phyloP scores from a whole-genome alignment of 2,888 invertebrate genomes.

The Drosophila anomalata region DNA sequence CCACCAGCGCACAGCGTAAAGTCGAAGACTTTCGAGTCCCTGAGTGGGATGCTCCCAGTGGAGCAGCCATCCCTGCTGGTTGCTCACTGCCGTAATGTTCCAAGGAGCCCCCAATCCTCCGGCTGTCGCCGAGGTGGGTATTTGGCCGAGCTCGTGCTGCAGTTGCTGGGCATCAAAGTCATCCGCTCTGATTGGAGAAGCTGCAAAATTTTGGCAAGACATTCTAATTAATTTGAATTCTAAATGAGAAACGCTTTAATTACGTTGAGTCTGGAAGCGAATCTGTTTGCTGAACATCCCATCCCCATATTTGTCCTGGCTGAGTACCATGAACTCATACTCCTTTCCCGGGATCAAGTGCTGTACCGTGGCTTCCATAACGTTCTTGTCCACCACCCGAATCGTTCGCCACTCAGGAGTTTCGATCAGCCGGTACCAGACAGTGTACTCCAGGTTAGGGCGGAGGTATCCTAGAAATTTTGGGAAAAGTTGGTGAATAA shows the following conservation, averaged over 20 bases:
- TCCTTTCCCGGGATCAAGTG: slow-evolving; percentile 90
- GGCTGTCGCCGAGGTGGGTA: slow-evolving; percentile 32
- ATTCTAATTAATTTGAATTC: too few species aligned
- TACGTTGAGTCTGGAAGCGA: slow-evolving; percentile 88
- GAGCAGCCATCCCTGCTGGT: slow-evolving; percentile 90
- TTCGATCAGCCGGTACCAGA: slow-evolving; percentile 92
- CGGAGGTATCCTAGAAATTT: slow-evolving; percentile 87
- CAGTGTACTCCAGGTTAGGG: slow-evolving; percentile 91
- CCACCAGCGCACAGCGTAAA: slow-evolving; percentile 90
- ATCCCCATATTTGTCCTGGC: slow-evolving; percentile 93
- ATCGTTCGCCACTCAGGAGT: slow-evolving; percentile 93
- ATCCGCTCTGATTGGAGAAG: slow-evolving; percentile 46
- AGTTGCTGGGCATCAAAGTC: slow-evolving; percentile 57
- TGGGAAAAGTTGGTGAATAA: background rate
- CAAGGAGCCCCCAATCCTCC: slow-evolving; percentile 84
- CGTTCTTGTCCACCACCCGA: slow-evolving; percentile 88
- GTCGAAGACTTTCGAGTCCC: slow-evolving; percentile 85
- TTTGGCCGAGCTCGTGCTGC: slow-evolving; percentile 53
- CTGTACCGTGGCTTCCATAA: slow-evolving; percentile 91
- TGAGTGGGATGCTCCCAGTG: slow-evolving; percentile 89
- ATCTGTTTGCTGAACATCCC: slow-evolving; percentile 95
- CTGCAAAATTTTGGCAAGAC: slow-evolving; percentile 17
- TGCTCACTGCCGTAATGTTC: slow-evolving; percentile 89
- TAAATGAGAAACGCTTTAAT: background rate
- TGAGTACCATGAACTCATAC: slow-evolving; percentile 96